Percentiles rank a stretch among this genome's conserved stretches.
Evolutionary conservation across 92 coral and sea anemone species (phyloP).

Genomic region (Siderastrea siderea): DNA sequence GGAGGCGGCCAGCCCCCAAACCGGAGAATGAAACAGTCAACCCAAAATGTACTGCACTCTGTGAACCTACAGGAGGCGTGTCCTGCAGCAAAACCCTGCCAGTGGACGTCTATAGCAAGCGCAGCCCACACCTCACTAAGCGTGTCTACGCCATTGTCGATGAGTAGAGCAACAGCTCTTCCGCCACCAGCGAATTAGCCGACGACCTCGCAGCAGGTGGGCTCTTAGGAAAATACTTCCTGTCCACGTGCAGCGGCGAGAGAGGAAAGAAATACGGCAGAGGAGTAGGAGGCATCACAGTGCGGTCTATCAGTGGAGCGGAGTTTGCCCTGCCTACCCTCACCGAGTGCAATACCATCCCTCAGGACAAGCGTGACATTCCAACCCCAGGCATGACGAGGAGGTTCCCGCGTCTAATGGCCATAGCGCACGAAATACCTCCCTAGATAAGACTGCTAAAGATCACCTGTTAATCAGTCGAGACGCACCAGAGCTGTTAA

Average conservation of each 20-base stretch:
- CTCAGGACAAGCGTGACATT: constrained; percentile 60
- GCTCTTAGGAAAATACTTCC: constrained; percentile 57
- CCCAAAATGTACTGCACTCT: constrained; percentile 50
- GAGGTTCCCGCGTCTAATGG: constrained; percentile 68
- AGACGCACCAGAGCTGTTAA: constrained; percentile 66
- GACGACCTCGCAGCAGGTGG: constrained; percentile 67
- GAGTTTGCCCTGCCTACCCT: constrained; percentile 39
- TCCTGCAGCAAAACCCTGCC: constrained; percentile 68
- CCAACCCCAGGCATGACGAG: constrained; percentile 69
- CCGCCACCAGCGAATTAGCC: constrained; percentile 64
- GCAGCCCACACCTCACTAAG: constrained; percentile 13
- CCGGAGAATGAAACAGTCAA: constrained; percentile 28
- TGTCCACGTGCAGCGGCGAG: constrained; percentile 63
- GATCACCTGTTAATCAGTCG: constrained; percentile 61
- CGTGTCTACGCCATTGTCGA: constrained; percentile 64
- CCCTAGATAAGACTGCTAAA: constrained; percentile 43
- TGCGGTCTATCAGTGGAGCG: constrained; percentile 6
- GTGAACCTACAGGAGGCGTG: constrained; percentile 54
- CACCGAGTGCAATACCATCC: constrained; percentile 69
- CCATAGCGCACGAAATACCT: constrained; percentile 68
- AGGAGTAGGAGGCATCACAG: constrained; percentile 39
- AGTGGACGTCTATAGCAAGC: constrained; percentile 47
- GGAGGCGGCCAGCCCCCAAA: constrained; percentile 33
- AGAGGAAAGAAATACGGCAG: constrained; percentile 55
- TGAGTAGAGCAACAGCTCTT: constrained; percentile 70